Evolutionary conservation across 2,888 invertebrate species (phyloP).

Genomic region (Tetrapedia diversipes): DNA sequence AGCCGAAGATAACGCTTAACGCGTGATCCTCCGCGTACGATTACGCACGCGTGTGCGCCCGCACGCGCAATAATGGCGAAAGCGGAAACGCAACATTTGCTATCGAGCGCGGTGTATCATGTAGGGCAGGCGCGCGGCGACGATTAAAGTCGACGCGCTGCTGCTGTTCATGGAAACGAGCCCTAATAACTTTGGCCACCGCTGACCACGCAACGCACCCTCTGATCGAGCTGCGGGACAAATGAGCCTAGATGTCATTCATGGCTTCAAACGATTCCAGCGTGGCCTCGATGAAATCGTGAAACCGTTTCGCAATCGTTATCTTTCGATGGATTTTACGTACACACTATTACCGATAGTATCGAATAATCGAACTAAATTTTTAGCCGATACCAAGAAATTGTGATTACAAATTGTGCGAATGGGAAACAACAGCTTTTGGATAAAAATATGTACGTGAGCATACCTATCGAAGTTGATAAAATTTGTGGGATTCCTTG

Average conservation of each 20-base stretch:
- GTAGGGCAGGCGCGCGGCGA: slow-evolving; percentile 1
- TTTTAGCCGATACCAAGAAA: no score
- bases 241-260: slow-evolving; percentile 21
- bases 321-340: neutral
- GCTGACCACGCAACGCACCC: neutral
- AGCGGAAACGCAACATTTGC: slow-evolving; percentile 50
- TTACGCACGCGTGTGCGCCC: slow-evolving; percentile 1
- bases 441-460: no score
- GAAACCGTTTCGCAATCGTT: neutral
- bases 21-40: slow-evolving; percentile 5
- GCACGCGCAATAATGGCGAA: slow-evolving; percentile 22
- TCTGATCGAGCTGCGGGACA: slow-evolving; percentile 9
- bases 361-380: no score
- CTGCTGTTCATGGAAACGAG: slow-evolving; percentile 21
- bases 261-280: neutral
- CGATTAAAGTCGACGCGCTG: slow-evolving; percentile 41
- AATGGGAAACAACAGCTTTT: no score
- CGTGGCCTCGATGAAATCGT: neutral
- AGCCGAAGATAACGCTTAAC: slow-evolving; percentile 35
- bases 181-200: slow-evolving; percentile 13
- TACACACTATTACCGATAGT: no score
- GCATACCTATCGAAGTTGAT: no score
- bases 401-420: no score
- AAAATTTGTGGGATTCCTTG: no score
- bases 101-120: slow-evolving; percentile 38